Evolutionary conservation across 1,140 invertebrate genomes (phyloP), one percentile per base, ranked within the genome.

Genomic region (Mesaphorura yosii): DNA sequence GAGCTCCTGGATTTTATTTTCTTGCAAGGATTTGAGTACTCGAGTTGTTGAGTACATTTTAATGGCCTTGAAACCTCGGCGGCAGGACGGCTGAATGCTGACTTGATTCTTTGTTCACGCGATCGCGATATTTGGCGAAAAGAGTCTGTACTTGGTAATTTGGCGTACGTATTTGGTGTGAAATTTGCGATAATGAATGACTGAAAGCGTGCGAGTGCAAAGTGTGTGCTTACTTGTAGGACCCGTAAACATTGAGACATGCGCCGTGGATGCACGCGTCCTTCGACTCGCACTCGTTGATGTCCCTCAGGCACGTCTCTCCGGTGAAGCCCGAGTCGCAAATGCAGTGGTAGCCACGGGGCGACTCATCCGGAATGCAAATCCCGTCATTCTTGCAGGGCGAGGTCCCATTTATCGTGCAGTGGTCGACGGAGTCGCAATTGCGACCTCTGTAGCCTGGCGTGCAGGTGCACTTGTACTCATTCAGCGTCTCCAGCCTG

Each of bases 191-290:
- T n/a, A n/a, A n/a, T n/a, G n/a, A n/a, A n/a, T n/a, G n/a, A n/a
- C n/a, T n/a, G n/a, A n/a, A n/a, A n/a, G n/a, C n/a, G n/a, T n/a
- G n/a, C n/a, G n/a, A n/a, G n/a, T n/a, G n/a, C n/a, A n/a, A n/a
- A n/a, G n/a, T n/a, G n/a, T n/a, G n/a, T n/a, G n/a, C 81, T 85
- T 76, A 88, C 79, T 84, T 84, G 73, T 91, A 91, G 39, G 84
- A 88, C 61, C 88, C 88, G 66, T 88, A 85, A 48, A 84, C 88
- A 69, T 92, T 91, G 65, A 79, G 77, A 68, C 88, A 91, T 49
- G 72, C 73, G 38, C 86, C 86, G 60, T 88, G 79, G 62, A 77
- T 74, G 71, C 88, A 90, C 3, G 85, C 83, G 42, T 82, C 76
- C 37, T 75, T 74, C 48, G 72, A 69, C 7, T 38, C 40, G 68